Evolutionary conservation across 92 coral and sea anemone species (phyloP).

Genomic region (Porites evermanni): DNA sequence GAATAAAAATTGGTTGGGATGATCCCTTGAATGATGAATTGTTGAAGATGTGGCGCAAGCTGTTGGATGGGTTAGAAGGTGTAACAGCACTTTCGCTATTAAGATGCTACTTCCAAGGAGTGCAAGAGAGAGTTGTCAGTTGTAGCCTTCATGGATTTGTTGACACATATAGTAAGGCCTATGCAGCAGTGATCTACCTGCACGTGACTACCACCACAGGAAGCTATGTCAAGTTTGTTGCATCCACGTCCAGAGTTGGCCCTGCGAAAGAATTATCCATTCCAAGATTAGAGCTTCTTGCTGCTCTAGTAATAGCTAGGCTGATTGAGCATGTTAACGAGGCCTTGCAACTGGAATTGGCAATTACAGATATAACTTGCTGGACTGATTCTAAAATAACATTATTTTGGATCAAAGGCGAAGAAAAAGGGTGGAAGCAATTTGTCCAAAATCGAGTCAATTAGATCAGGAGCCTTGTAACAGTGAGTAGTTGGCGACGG

Average conservation of each 20-base stretch:
- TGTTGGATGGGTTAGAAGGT: constrained; percentile 33
- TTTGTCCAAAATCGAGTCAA: too few species aligned
- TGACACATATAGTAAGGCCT: constrained; percentile 48
- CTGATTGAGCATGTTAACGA: too few species aligned
- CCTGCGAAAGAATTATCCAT: constrained; percentile 6
- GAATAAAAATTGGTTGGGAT: too few species aligned
- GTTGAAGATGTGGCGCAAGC: constrained; percentile 31
- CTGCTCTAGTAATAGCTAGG: too few species aligned
- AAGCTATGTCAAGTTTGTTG: constrained; percentile 1
- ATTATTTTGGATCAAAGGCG: too few species aligned
- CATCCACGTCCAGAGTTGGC: constrained; percentile 21
- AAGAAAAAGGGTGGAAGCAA: too few species aligned
- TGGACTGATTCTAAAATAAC: too few species aligned
- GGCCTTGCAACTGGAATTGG: too few species aligned
- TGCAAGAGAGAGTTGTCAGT: constrained; percentile 25
- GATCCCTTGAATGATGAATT: constrained; percentile 33
- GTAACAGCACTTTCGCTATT: constrained; percentile 29
- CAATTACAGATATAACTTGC: too few species aligned
- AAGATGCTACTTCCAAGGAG: constrained; percentile 23
- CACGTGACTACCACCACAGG: constrained; percentile 42
- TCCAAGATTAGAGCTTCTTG: too few species aligned
- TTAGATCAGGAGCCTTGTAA: too few species aligned
- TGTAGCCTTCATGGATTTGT: constrained; percentile 31
- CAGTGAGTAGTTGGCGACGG: too few species aligned
- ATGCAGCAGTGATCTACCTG: constrained; percentile 58